Conservation (phyloP, 2,888 invertebrate species). For the Drosophila meridiana region DNA sequence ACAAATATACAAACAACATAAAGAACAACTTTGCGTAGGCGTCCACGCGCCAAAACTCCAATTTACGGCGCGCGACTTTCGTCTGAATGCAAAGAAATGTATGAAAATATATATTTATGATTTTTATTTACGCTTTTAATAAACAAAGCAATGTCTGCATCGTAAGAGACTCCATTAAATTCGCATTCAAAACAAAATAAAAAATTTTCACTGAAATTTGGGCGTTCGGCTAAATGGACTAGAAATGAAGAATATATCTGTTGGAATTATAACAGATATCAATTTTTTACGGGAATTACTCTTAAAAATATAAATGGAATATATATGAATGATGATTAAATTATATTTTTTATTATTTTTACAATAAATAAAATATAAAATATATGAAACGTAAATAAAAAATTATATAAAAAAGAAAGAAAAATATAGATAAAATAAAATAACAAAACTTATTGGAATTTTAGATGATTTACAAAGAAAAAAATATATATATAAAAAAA, state of each 20-base stretch:
- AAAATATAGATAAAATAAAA: too few species aligned
- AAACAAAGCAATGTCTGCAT: slow-evolving; percentile 26
- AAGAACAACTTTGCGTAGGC: slow-evolving; percentile 35
- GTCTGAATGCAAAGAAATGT: slow-evolving; percentile 13
- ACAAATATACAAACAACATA: slow-evolving; percentile 39
- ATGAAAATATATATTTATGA: slow-evolving; percentile 34
- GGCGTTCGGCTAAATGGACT: neutral
- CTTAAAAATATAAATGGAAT: neutral
- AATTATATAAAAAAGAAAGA: too few species aligned
- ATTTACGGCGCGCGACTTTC: slow-evolving; percentile 1
- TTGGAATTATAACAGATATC: neutral
- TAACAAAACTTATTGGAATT: too few species aligned
- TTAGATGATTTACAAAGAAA: too few species aligned
- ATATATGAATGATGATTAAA: neutral
- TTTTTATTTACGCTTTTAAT: slow-evolving; percentile 39
- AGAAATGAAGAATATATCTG: neutral
- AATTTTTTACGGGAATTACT: neutral
- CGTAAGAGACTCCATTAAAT: slow-evolving; percentile 26
- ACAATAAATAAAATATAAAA: too few species aligned
- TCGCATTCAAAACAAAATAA: slow-evolving; percentile 15
- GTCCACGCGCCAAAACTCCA: slow-evolving; percentile 44
- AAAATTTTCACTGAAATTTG: neutral
- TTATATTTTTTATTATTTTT: neutral
- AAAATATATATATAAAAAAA: too few species aligned
- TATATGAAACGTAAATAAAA: too few species aligned